phyloP scores from a whole-genome alignment of 2,888 invertebrate species.

The Volucella inanis region DNA sequence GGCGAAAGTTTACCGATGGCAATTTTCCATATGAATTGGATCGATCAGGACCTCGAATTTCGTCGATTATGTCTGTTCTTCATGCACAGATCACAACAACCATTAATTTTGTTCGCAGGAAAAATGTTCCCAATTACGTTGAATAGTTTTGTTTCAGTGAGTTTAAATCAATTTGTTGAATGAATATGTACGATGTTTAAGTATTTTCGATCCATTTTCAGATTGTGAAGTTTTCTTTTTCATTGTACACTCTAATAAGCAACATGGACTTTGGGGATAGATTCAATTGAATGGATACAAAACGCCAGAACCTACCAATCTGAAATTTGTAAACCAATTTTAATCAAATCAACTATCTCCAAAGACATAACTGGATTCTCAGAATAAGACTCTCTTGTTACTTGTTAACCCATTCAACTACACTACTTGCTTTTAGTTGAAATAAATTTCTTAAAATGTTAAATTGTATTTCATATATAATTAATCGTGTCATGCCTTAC shows the following conservation, averaged over 20 bases:
- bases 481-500: too few relatives aligned
- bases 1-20: conserved; percentile 57
- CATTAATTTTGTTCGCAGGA: conserved; percentile 75
- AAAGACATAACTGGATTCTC: too few relatives aligned
- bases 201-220: conserved; percentile 14
- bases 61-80: conserved; percentile 73
- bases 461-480: too few relatives aligned
- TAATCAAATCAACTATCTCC: too few relatives aligned
- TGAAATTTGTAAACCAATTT: too few relatives aligned
- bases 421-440: too few relatives aligned
- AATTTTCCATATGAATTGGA: conserved; percentile 75
- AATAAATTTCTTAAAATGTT: too few relatives aligned
- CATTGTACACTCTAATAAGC: conserved; percentile 29
- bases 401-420: too few relatives aligned
- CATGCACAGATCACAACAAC: conserved; percentile 72
- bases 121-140: conserved; percentile 77
- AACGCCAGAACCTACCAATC: too few relatives aligned
- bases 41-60: conserved; percentile 55
- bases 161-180: conserved; percentile 28
- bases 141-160: conserved; percentile 77
- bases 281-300: not conserved
- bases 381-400: too few relatives aligned
- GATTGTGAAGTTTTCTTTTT: conserved; percentile 54
- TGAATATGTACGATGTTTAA: too few relatives aligned
- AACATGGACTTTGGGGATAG: conserved; percentile 27